phyloP scores from a whole-genome alignment of 2,113 vertebrate species.

The Pelmatolapia mariae region DNA sequence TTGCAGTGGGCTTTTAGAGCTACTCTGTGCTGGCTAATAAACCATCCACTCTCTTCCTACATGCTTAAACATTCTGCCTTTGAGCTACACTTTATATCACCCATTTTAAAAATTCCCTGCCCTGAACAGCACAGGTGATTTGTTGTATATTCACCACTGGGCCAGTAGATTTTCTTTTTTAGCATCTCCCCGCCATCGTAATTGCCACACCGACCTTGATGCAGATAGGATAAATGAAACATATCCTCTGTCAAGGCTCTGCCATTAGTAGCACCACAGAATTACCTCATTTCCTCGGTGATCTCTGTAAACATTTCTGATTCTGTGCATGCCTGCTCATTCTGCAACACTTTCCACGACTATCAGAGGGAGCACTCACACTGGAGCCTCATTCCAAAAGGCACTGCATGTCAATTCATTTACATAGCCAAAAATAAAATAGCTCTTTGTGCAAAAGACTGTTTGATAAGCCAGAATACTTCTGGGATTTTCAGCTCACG shows the following conservation, averaged over 20 bases:
- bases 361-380: background rate
- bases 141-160: constrained; percentile 53
- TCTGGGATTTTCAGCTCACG: background rate
- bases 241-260: constrained; percentile 55
- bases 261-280: constrained; percentile 49
- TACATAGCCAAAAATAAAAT: constrained; percentile 14
- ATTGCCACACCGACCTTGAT: constrained; percentile 64
- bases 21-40: constrained; percentile 41
- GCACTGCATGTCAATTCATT: constrained; percentile 12
- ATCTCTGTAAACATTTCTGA: constrained; percentile 54
- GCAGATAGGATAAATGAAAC: constrained; percentile 63
- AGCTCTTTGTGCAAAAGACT: background rate
- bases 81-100: constrained; percentile 50
- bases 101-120: constrained; percentile 46
- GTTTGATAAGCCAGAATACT: background rate
- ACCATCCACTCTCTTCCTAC: constrained; percentile 23
- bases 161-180: constrained; percentile 40
- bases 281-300: constrained; percentile 57
- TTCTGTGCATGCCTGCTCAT: constrained; percentile 18
- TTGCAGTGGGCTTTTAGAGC: constrained; percentile 36
- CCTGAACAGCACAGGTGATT: constrained; percentile 56
- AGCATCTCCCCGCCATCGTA: constrained; percentile 34
- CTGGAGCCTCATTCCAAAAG: background rate
- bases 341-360: background rate
- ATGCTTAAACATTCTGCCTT: constrained; percentile 45